These are phyloP conservation scores for Fukomys damarensis DNA, from an alignment of 2,113 vertebrate species.

Conservation along the genomic window DNA sequence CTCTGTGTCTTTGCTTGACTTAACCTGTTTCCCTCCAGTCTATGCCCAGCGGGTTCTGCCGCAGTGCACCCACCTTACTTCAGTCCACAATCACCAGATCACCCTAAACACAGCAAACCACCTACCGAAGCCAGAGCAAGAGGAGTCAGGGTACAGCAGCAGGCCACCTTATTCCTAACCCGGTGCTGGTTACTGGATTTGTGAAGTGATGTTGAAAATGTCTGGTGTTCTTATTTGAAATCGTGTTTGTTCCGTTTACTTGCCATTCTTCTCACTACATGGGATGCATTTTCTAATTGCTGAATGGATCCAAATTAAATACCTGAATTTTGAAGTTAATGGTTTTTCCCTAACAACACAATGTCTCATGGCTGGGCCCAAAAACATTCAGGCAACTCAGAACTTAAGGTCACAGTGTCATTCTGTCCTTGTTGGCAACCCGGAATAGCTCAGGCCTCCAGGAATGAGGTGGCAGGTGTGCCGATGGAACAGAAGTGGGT, in stretches of 20 bases:
- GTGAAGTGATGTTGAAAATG: background rate
- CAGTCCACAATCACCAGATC: accelerated
- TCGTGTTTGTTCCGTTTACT: background rate
- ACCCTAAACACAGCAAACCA: accelerated
- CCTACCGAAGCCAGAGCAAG: background rate
- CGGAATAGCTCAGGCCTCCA: accelerated
- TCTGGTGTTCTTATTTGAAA: background rate
- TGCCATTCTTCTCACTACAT: background rate
- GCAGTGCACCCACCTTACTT: background rate
- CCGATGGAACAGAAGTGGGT: accelerated
- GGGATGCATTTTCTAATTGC: background rate
- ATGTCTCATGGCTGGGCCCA: background rate
- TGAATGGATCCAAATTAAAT: background rate
- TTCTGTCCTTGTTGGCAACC: accelerated
- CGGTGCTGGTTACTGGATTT: background rate
- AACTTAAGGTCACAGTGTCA: too few species aligned
- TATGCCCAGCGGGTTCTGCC: background rate
- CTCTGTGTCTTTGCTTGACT: background rate
- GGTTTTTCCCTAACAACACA: background rate
- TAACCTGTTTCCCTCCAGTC: background rate
- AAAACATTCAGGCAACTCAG: background rate
- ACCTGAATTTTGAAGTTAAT: background rate
- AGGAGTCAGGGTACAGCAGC: accelerated
- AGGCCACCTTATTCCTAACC: background rate
- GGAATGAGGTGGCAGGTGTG: accelerated